These are phyloP conservation scores for Bombylius discolor DNA, from an alignment of 2,888 invertebrate genomes.

Conservation along the genomic window DNA sequence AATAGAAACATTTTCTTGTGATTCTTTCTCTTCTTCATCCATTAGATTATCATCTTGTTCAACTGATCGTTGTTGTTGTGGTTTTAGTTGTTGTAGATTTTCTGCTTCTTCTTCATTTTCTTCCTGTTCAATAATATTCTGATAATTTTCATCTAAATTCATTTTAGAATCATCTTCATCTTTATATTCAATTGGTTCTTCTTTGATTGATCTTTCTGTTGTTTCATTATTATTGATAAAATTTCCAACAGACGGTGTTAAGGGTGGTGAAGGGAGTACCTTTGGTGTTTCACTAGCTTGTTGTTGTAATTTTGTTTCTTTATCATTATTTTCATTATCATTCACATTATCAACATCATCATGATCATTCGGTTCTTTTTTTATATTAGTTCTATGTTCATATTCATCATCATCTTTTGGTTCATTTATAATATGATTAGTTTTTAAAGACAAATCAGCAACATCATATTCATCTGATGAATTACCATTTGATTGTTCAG, in stretches of 20 bases:
- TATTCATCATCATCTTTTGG: slow-evolving; percentile 12
- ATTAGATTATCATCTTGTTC: neutral
- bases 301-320: neutral
- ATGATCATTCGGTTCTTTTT: slow-evolving; percentile 7
- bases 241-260: slow-evolving; percentile 24
- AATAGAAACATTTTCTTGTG: no score
- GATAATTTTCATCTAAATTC: neutral
- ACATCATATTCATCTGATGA: slow-evolving; percentile 31
- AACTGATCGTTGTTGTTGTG: neutral
- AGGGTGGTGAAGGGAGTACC: slow-evolving; percentile 32
- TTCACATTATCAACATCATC: slow-evolving; percentile 10
- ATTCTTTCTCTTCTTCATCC: neutral
- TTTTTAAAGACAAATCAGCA: slow-evolving; percentile 31
- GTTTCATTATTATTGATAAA: slow-evolving; percentile 13
- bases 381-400: slow-evolving; percentile 6
- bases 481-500: slow-evolving; percentile 31
- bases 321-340: neutral
- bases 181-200: neutral
- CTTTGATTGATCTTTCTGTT: neutral
- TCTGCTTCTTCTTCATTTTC: no score
- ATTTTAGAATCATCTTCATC: neutral
- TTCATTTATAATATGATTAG: slow-evolving; percentile 7
- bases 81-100: neutral
- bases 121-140: neutral
- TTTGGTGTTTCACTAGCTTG: slow-evolving; percentile 24